Base-by-base conservation (phyloP, 1,140 invertebrate species). In the Penaeus vannamei region DNA sequence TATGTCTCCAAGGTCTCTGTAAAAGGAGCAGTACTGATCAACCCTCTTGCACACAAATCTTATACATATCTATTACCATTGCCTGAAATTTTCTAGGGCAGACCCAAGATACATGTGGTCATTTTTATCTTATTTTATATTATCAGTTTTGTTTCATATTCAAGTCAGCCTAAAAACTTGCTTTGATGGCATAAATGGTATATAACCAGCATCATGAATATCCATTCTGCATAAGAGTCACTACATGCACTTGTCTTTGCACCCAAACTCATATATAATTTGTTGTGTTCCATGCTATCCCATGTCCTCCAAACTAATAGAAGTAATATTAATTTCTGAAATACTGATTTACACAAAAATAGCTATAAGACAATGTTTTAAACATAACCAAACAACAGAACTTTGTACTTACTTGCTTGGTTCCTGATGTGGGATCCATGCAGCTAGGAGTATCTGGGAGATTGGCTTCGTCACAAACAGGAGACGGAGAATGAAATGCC, bases 1-100 rank as follows among this genome's bases (percentile, higher is more conserved):
- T 26, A 92, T 87, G 64, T 92, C 96, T 95, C 96, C 95, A 92
- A 85, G 72, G 23, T 90, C 87, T 59, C 91, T 91, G 72, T 29
- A 66, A 8, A 46, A 53, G 12, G 53, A 53, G 17, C 36, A 42
- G 1, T 42, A 42, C 36, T 42, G 8, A 42, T 42, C 1, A 42
- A 42, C 36, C 36, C 36, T 42, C 8, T 42, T 42, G 36, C 36
- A 42, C 36, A 42, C 3, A 42, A n/a, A 85, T 14, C 0, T 59
- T n/a, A 61, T 22, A 19, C n/a, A 62, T 17, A 20, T 59, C 61
- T 10, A 60, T 83, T 22, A 60, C 20, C 22, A 83, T 53, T 61
- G 36, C 36, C 36, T 42, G 36, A 42, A 42, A 42, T 42, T 42
- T 42, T 42, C 36, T 7, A 42, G 0, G 36, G 36, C 36, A 42